Base-by-base conservation (phyloP, 64 coral and sea anemone genomes). In the Anthopleura sola region DNA sequence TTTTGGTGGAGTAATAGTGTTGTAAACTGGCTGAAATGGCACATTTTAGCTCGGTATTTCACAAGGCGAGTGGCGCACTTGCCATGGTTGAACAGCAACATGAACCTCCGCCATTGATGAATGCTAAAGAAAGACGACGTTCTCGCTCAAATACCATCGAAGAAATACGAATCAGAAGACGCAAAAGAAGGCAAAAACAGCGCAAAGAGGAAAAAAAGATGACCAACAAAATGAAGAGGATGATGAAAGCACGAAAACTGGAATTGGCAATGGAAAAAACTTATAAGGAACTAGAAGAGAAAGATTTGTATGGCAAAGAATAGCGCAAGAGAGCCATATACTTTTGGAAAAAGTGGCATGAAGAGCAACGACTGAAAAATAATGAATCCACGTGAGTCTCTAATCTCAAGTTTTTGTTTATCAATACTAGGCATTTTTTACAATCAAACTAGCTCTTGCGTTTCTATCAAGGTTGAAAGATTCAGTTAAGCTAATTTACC, bases 1-100 rank as follows among this genome's bases (percentile, higher is more conserved):
- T 16, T 56, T 75, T 32, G 68, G n/a, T 75, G 68, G n/a, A 75
- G 15, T 32, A 75, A 1, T 75, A 28, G n/a, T 32, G 68, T 75
- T 36, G 68, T 36, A 32, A 75, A 75, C 68, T 75, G 34, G 68
- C 34, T 36, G 68, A 75, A 75, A 75, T 75, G 68, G 34, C 68
- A 32, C n/a, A 32, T 75, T 75, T 75, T 15, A 75, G 68, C n/a
- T 15, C 68, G n/a, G 68, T 75, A 29, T 75, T 75, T 75, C 34
- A 36, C 68, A 75, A 28, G 68, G 68, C n/a, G 68, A 75, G 68
- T 75, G 68, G 68, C 68, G n/a, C 68, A 75, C 68, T 75, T 75
- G 68, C 68, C 68, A 32, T 36, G 34, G 15, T 24, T 75, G 68
- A 75, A 75, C 6, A 12, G 68, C 68, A 36, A 75, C 68, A 32